Conservation (phyloP, 2,113 vertebrate species). For the Ciconia stormi region DNA sequence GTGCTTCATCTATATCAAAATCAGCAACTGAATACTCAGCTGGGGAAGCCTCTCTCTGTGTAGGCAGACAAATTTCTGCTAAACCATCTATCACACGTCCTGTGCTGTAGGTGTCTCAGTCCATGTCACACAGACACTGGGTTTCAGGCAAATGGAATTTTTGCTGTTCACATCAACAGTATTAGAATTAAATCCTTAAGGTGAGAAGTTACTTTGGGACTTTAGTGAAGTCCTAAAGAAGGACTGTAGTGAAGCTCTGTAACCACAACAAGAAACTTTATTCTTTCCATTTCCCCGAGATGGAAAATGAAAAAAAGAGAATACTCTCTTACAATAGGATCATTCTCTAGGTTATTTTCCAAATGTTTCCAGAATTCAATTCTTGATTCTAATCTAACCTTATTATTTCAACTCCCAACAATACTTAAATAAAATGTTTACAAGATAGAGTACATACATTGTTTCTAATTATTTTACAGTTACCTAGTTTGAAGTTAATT, state of each 20-base stretch:
- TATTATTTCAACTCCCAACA: not conserved
- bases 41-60: not conserved
- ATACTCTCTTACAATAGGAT: not conserved
- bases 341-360: not conserved
- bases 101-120: not conserved
- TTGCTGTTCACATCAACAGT: not conserved
- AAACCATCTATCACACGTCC: rapidly evolving
- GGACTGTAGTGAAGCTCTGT: not conserved
- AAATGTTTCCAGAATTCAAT: not conserved
- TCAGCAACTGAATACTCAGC: not conserved
- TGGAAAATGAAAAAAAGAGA: not conserved
- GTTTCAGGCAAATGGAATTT: not conserved
- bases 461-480: constrained; percentile 39
- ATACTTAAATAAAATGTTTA: constrained; percentile 19
- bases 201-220: not conserved
- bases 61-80: not conserved
- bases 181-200: not conserved
- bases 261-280: not conserved
- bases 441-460: not conserved
- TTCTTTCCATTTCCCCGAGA: not conserved
- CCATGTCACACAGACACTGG: rapidly evolving
- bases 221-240: not conserved
- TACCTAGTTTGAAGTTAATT: constrained; percentile 45
- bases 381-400: not conserved
- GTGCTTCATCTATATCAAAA: not conserved